phyloP scores from a whole-genome alignment of 2,113 vertebrate species.

The Centropus unirufus region DNA sequence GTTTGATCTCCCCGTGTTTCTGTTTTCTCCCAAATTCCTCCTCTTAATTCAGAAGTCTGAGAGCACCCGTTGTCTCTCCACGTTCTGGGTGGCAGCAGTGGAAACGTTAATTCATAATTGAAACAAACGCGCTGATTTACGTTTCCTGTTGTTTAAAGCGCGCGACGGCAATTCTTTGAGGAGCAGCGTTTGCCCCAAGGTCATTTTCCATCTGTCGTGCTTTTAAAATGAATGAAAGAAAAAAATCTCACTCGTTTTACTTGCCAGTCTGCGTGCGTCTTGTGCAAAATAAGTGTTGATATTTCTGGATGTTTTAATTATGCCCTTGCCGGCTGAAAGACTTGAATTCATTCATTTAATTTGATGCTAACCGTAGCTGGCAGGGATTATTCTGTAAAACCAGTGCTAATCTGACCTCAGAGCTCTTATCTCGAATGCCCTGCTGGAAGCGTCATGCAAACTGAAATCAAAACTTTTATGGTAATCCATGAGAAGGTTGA shows the following conservation, averaged over 20 bases:
- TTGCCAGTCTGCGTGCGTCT: neutral
- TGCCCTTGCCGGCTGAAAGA: slow-evolving; percentile 4
- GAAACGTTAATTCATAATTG: neutral
- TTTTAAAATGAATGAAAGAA: neutral
- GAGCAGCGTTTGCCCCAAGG: neutral
- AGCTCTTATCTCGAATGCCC: neutral
- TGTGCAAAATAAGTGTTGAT: neutral
- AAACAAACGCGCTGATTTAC: neutral
- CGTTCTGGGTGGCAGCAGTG: neutral
- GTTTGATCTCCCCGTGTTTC: neutral
- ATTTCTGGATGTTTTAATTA: slow-evolving; percentile 41
- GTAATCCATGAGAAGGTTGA: neutral
- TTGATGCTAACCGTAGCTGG: neutral
- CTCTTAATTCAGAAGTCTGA: neutral
- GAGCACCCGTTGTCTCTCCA: neutral
- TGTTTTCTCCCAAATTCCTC: neutral
- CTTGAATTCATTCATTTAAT: neutral
- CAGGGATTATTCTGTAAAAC: neutral
- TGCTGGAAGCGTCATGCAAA: neutral
- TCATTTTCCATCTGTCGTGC: neutral
- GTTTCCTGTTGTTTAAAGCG: neutral
- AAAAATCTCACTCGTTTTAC: neutral
- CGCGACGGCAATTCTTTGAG: neutral
- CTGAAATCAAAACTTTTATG: neutral
- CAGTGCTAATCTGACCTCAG: neutral